These are phyloP conservation scores for Zaprionus ornatus DNA, from an alignment of 1,140 invertebrate genomes.

Conservation along the genomic window DNA sequence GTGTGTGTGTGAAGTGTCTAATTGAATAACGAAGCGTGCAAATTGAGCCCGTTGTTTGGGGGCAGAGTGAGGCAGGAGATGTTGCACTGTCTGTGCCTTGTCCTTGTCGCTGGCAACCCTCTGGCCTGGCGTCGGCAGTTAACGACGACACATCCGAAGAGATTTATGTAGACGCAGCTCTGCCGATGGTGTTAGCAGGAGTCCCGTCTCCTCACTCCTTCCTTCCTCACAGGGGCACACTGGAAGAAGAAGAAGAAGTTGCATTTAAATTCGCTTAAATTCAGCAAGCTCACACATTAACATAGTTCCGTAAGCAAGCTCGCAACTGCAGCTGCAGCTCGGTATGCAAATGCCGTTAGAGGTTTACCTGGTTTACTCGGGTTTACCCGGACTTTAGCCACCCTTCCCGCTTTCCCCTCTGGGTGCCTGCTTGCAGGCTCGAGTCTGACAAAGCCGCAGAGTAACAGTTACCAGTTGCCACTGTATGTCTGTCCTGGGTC, in stretches of 20 bases:
- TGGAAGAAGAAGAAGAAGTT: constrained; percentile 17
- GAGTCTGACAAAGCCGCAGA: constrained; percentile 35
- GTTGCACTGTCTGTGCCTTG: constrained; percentile 26
- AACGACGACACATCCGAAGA: constrained; percentile 75
- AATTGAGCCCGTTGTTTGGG: constrained; percentile 56
- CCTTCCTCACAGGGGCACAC: neutral
- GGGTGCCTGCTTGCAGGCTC: constrained; percentile 20
- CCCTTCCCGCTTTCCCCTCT: neutral
- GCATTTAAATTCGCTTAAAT: constrained; percentile 65
- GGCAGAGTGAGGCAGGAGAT: neutral
- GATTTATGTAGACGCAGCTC: constrained; percentile 65
- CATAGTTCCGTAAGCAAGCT: too few species aligned
- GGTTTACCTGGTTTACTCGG: constrained; percentile 53
- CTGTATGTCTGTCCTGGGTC: constrained; percentile 1
- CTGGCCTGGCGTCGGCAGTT: constrained; percentile 47
- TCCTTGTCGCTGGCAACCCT: constrained; percentile 32
- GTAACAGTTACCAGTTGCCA: constrained; percentile 27
- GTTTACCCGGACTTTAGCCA: neutral
- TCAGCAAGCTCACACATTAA: constrained; percentile 63
- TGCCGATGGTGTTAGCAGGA: constrained; percentile 31
- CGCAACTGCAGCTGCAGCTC: constrained; percentile 43
- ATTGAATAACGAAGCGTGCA: constrained; percentile 83
- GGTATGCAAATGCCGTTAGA: constrained; percentile 66
- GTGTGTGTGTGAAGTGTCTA: constrained; percentile 72
- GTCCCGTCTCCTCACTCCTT: neutral